A percentile compares a stretch with the other conserved stretches of the same genome.
These are phyloP conservation scores for Cryptus armator DNA, from an alignment of 2,888 invertebrate species.

Conservation along the genomic window DNA sequence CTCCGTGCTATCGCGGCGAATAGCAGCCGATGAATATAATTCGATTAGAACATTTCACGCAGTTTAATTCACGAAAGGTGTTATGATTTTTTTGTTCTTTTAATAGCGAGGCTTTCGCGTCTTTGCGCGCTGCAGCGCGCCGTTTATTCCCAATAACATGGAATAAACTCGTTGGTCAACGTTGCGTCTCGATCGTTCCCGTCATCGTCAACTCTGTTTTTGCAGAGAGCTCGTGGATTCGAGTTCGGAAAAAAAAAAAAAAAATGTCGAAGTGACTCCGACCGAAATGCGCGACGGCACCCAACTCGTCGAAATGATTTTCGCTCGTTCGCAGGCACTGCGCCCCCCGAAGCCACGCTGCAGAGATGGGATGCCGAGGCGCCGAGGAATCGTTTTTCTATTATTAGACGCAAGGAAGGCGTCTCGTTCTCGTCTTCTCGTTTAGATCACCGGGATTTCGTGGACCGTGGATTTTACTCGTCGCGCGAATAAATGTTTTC, in stretches of 20 bases:
- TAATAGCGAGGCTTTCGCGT: not conserved
- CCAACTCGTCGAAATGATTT: slow-evolving; percentile 80
- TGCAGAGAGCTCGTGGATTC: not conserved
- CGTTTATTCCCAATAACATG: slow-evolving; percentile 33
- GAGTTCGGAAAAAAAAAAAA: slow-evolving; percentile 28
- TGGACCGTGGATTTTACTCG: slow-evolving; percentile 58
- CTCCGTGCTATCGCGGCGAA: slow-evolving; percentile 72
- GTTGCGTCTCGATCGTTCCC: slow-evolving; percentile 27
- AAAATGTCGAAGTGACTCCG: slow-evolving; percentile 70
- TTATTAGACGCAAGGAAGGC: slow-evolving; percentile 78
- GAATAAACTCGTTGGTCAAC: slow-evolving; percentile 30
- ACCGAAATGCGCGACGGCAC: slow-evolving; percentile 69
- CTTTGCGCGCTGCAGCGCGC: slow-evolving; percentile 38
- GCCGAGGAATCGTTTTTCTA: slow-evolving; percentile 74
- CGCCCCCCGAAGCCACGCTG: slow-evolving; percentile 70
- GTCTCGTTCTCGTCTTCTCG: slow-evolving; percentile 76
- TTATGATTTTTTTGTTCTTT: slow-evolving; percentile 21
- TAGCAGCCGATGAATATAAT: slow-evolving; percentile 75
- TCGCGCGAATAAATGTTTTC: slow-evolving; percentile 52
- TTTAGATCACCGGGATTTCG: slow-evolving; percentile 76
- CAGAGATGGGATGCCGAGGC: slow-evolving; percentile 63
- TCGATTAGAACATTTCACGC: slow-evolving; percentile 12
- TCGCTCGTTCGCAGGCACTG: slow-evolving; percentile 74
- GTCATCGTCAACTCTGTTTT: slow-evolving; percentile 38
- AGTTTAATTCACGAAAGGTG: slow-evolving; percentile 8